phyloP scores from a whole-genome alignment of 1,140 invertebrate genomes.

The Papilio polyxenes region DNA sequence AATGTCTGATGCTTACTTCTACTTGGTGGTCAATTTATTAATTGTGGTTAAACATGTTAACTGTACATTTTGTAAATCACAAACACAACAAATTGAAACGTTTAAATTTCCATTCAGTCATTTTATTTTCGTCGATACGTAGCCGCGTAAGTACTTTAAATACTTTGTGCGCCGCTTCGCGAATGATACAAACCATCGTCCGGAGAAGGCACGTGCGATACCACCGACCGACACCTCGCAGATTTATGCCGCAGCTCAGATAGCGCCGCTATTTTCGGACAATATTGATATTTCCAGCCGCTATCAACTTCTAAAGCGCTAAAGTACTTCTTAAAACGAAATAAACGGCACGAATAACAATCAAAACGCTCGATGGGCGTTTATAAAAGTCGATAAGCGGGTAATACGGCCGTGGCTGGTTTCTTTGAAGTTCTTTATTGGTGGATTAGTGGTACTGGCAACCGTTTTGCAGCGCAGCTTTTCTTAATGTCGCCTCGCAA shows the following conservation, averaged over 20 bases:
- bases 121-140: slow-evolving; percentile 37
- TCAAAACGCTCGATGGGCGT: slow-evolving; percentile 54
- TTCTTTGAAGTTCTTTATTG: slow-evolving; percentile 39
- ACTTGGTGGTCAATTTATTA: background rate
- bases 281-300: slow-evolving; percentile 74
- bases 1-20: background rate
- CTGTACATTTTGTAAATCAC: slow-evolving; percentile 14
- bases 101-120: slow-evolving; percentile 20
- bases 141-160: slow-evolving; percentile 52
- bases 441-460: slow-evolving; percentile 34
- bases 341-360: slow-evolving; percentile 60
- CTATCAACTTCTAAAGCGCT: slow-evolving; percentile 73
- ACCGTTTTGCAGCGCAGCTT: slow-evolving; percentile 49
- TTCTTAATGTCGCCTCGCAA: slow-evolving; percentile 61
- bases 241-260: slow-evolving; percentile 69
- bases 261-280: slow-evolving; percentile 71
- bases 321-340: slow-evolving; percentile 70
- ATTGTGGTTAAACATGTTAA: background rate
- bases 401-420: slow-evolving; percentile 32
- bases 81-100: slow-evolving; percentile 16
- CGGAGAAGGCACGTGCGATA: slow-evolving; percentile 71
- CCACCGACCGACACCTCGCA: slow-evolving; percentile 69
- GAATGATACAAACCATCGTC: slow-evolving; percentile 78
- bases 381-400: slow-evolving; percentile 36
- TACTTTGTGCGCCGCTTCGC: slow-evolving; percentile 74